A percentile compares a stretch with the other conserved stretches of the same genome.
These are phyloP conservation scores for Notolepis coatsorum DNA, from an alignment of 2,797 vertebrate species.

Conservation along the genomic window DNA sequence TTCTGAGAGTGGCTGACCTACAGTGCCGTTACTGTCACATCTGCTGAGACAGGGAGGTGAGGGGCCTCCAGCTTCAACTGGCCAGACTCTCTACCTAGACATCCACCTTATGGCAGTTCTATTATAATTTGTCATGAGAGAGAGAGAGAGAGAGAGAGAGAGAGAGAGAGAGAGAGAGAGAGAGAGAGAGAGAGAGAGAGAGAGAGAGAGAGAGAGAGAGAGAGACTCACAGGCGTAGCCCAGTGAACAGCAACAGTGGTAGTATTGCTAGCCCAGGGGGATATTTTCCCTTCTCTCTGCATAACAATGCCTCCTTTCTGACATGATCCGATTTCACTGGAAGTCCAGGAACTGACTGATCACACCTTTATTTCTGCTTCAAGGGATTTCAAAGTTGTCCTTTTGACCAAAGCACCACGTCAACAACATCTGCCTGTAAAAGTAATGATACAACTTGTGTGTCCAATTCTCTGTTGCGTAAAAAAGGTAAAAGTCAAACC, in stretches of 20 bases:
- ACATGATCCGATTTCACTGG: constrained; percentile 73
- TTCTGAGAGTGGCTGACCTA: constrained; percentile 47
- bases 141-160: not conserved
- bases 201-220: constrained; percentile 14
- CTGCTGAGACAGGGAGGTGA: constrained; percentile 44
- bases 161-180: not conserved
- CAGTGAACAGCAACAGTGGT: constrained; percentile 53
- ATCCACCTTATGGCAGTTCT: constrained; percentile 4
- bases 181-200: constrained; percentile 5
- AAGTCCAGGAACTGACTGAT: constrained; percentile 52
- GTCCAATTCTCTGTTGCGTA: constrained; percentile 34
- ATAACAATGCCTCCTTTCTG: constrained; percentile 76
- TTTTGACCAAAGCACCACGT: not conserved
- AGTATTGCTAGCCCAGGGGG: constrained; percentile 58
- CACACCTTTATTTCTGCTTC: constrained; percentile 54
- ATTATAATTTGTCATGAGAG: not conserved
- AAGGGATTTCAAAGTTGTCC: constrained; percentile 9
- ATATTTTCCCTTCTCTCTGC: constrained; percentile 51
- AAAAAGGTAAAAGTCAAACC: constrained; percentile 47
- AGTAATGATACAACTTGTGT: not conserved
- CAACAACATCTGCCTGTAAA: too few relatives aligned
- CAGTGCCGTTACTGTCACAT: constrained; percentile 57
- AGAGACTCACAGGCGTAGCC: constrained; percentile 30
- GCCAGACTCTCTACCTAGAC: constrained; percentile 22
- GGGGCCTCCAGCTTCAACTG: constrained; percentile 34